A percentile compares a stretch with the other conserved stretches of the same genome.
phyloP scores from a whole-genome alignment of 1,140 invertebrate genomes.

The Pteromalus puparum region DNA sequence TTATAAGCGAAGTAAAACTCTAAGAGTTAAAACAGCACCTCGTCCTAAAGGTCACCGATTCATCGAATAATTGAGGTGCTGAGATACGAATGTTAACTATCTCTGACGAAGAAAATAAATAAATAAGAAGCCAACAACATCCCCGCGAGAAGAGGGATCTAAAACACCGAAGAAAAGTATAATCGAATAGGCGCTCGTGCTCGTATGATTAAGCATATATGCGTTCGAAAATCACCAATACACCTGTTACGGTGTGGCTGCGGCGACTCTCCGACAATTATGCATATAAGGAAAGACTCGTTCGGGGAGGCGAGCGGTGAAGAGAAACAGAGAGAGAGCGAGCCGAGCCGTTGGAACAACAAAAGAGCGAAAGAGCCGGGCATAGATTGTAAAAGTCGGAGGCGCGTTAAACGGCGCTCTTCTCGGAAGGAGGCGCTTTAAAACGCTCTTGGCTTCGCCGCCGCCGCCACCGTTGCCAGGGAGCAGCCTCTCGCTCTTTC shows the following conservation, averaged over 20 bases:
- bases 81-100: neutral
- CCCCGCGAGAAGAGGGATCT: neutral
- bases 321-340: conserved; percentile 17
- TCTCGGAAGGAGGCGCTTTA: conserved; percentile 51
- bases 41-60: no score
- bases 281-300: conserved; percentile 36
- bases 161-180: conserved; percentile 18
- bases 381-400: conserved; percentile 48
- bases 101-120: neutral
- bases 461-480: neutral
- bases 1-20: no score
- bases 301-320: neutral
- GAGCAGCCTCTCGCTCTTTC: neutral
- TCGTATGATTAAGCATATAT: conserved; percentile 35
- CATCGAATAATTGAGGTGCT: neutral
- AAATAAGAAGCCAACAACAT: no score
- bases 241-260: conserved; percentile 35
- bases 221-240: conserved; percentile 20
- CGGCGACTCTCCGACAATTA: conserved; percentile 46
- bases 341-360: neutral
- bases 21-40: no score
- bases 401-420: conserved; percentile 49
- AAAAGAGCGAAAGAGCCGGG: neutral
- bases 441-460: conserved; percentile 31
- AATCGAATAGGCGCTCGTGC: conserved; percentile 14